These are phyloP conservation scores for Dreissena polymorpha DNA, from an alignment of 1,140 invertebrate species.

Conservation along the genomic window DNA sequence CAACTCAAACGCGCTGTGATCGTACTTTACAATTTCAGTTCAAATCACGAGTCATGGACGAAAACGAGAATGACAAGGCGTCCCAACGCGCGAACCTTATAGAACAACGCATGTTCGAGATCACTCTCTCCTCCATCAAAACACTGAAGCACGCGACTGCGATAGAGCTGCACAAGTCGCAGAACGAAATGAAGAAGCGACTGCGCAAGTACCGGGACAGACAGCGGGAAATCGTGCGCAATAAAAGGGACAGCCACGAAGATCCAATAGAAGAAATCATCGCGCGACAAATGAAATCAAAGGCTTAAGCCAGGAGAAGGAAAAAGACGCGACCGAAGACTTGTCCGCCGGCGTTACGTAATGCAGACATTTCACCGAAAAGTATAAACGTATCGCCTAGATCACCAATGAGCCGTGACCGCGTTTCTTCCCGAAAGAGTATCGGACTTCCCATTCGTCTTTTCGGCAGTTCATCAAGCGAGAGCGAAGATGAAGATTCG, in stretches of 20 bases:
- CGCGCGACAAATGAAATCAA: conserved; percentile 32
- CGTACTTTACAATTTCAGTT: too few relatives aligned
- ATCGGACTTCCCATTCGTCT: not conserved
- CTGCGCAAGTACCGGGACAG: conserved; percentile 45
- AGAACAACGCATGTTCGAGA: conserved; percentile 52
- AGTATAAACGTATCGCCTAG: not conserved
- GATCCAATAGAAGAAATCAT: conserved; percentile 49
- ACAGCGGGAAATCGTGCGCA: conserved; percentile 44
- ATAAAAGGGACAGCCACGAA: not conserved
- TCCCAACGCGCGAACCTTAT: conserved; percentile 46
- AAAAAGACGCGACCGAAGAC: conserved; percentile 29
- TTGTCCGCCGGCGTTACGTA: conserved; percentile 3
- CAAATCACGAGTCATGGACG: conserved; percentile 22
- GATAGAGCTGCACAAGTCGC: conserved; percentile 40
- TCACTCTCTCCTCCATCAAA: conserved; percentile 34
- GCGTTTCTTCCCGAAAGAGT: not conserved
- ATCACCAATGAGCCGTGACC: not conserved
- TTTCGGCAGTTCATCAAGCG: not conserved
- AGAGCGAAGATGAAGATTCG: conserved; percentile 36
- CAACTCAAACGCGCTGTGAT: too few relatives aligned
- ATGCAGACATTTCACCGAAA: not conserved
- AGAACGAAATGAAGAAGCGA: conserved; percentile 54
- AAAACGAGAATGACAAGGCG: conserved; percentile 25
- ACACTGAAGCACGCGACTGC: conserved; percentile 37
- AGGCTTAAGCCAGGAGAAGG: conserved; percentile 9